phyloP scores from a whole-genome alignment of 2,113 vertebrate species.

The Coregonus clupeaformis region DNA sequence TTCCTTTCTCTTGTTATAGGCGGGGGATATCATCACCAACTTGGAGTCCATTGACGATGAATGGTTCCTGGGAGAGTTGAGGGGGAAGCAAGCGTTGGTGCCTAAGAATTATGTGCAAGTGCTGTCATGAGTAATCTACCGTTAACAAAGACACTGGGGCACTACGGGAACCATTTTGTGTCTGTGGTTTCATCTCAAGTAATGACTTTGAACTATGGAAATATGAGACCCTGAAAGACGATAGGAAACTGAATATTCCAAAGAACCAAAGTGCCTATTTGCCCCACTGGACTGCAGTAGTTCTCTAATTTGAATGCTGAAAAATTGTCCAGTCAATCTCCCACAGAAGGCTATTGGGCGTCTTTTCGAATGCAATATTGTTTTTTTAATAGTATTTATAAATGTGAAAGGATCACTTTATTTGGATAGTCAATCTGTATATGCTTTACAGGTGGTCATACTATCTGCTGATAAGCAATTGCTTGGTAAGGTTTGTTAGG shows the following conservation, averaged over 20 bases:
- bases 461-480: too few relatives aligned
- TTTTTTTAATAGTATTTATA: slow-evolving; percentile 20
- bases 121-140: slow-evolving; percentile 47
- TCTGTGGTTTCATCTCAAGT: background rate
- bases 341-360: background rate
- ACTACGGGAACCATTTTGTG: background rate
- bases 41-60: slow-evolving; percentile 83
- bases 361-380: background rate
- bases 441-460: too few relatives aligned
- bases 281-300: slow-evolving; percentile 27
- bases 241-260: background rate
- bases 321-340: background rate
- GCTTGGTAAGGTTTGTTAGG: too few relatives aligned
- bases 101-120: slow-evolving; percentile 87
- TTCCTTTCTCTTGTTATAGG: slow-evolving; percentile 65
- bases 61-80: slow-evolving; percentile 86
- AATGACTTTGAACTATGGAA: background rate
- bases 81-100: slow-evolving; percentile 83
- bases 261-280: slow-evolving; percentile 16
- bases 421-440: too few relatives aligned
- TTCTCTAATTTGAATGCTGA: slow-evolving; percentile 6
- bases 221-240: background rate
- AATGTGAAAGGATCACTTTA: background rate
- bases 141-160: background rate
- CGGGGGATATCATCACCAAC: slow-evolving; percentile 80